Evolutionary conservation across 2,797 vertebrate genomes (phyloP), one percentile per base, ranked within the genome.

Genomic region (Ptychobarbus kaznakovi): DNA sequence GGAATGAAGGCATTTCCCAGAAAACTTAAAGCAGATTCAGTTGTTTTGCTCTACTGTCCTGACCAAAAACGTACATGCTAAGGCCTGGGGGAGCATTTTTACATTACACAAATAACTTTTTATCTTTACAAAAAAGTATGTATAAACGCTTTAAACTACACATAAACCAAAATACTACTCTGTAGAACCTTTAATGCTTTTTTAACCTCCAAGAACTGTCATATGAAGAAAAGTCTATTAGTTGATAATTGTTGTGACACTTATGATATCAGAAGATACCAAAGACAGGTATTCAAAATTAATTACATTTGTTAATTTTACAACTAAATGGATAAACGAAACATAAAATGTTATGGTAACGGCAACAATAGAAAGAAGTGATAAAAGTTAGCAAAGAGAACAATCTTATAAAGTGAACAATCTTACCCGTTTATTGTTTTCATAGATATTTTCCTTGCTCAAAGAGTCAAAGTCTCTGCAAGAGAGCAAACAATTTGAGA

Each of bases 341-440:
- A 63, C 1, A 4, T 28, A 25, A 63, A 65, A 32, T 10, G 8
- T 16, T 42, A 46, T 15, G 25, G 18, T 3, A 46, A 28, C 28
- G n/a, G 15, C 10, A 28, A 25, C 15, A 20, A 79, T 28, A 22
- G n/a, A 51, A 35, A 44, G 3, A 49, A 16, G 7, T 8, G 16
- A n/a, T 53, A 16, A n/a, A 6, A 12, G 5, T 25, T 20, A 15
- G 28, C 7, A 58, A 53, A 83, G 4, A 32, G 65, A 66, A 22
- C 1, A 16, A 16, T 58, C 16, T 16, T 16, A 40, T 56, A 49
- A 32, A 56, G 12, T n/a, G 3, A 12, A 44, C 15, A 38, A 25
- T 76, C 97, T 97, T 92, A 99, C 98, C 97, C 97, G 89, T 32
- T 97, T 93, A 92, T 99, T 99, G 95, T 99, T 99, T 49, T 99